Base-by-base conservation (phyloP, 2,888 invertebrate species). In the Phortica magna region DNA sequence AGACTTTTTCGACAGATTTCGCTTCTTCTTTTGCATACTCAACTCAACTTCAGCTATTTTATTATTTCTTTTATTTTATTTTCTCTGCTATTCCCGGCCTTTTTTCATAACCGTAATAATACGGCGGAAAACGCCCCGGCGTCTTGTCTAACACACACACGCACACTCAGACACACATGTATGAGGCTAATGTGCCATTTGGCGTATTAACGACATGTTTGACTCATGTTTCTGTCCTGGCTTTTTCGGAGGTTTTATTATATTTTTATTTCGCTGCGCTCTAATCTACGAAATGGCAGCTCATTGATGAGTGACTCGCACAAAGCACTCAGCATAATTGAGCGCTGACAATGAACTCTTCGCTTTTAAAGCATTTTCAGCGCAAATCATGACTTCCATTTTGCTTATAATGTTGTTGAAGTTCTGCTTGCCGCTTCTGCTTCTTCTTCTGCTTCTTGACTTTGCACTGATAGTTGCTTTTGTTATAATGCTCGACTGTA, bases 61-160 rank as follows among this genome's bases (percentile, higher is more conserved):
- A 31, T 31, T 31, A 31, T 68, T 81, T 88, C 88, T 88, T 88
- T 87, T 85, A 85, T 87, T 88, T 87, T 87, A 7, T 0, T 9
- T 43, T 70, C n/a, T 43, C 14, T 43, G 17, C 31, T 14, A 12
- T 64, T 64, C 9, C 19, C n/a, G 4, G 0, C 14, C 5, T 61
- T 10, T 61, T 67, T 67, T 85, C 83, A 85, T 83, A 82, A 83
- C 82, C 1, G 84, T 78, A 79, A 57, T 68, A 77, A 85, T 80
- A 76, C 85, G 85, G 83, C 87, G 85, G 1, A 31, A 31, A 4
- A 31, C 31, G 31, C 31, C 31, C 78, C 64, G 77, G 48, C 53
- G 19, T 48, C 71, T 67, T 70, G 39, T 74, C 68, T 22, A 75
- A 41, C 67, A 22, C n/a, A 65, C 17, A 14, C 12, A 48, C 17